Percentiles rank a stretch among this genome's conserved stretches.
phyloP scores from a whole-genome alignment of 2,113 vertebrate genomes.

The Paralichthys olivaceus region DNA sequence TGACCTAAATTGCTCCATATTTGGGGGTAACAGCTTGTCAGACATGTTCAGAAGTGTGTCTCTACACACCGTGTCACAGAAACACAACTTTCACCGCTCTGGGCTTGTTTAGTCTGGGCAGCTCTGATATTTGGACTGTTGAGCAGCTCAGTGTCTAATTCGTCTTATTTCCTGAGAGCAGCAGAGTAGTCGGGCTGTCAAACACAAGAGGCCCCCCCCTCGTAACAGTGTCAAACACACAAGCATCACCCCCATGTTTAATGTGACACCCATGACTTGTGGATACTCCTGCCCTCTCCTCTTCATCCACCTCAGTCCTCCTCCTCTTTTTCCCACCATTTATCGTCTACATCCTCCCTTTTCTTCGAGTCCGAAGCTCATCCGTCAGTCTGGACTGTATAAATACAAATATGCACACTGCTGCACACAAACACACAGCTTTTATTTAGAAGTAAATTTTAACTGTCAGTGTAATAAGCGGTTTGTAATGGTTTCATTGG shows the following conservation, averaged over 20 bases:
- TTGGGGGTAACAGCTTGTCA: constrained; percentile 68
- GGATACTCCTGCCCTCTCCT: constrained; percentile 17
- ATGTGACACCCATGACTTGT: constrained; percentile 63
- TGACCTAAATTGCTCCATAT: constrained; percentile 76
- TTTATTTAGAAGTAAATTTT: constrained; percentile 45
- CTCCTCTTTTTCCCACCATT: constrained; percentile 24
- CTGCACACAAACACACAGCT: constrained; percentile 34
- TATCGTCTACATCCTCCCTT: constrained; percentile 37
- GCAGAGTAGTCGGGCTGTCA: constrained; percentile 68
- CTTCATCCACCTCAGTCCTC: background rate
- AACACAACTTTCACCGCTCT: constrained; percentile 68
- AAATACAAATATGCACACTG: background rate
- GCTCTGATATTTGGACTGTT: constrained; percentile 73
- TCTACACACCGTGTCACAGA: constrained; percentile 69
- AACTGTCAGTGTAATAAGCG: constrained; percentile 39
- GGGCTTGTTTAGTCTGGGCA: constrained; percentile 77
- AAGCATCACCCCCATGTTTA: constrained; percentile 63
- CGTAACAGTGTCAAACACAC: constrained; percentile 78
- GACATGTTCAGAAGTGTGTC: constrained; percentile 55
- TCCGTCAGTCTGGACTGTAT: constrained; percentile 34
- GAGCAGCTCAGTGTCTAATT: constrained; percentile 63
- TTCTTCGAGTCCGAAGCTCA: constrained; percentile 18
- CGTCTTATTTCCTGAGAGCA: constrained; percentile 65
- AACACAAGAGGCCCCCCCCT: constrained; percentile 70
- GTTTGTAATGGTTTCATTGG: constrained; percentile 49